phyloP scores from a whole-genome alignment of 2,797 vertebrate species.

The Harpagifer antarcticus region DNA sequence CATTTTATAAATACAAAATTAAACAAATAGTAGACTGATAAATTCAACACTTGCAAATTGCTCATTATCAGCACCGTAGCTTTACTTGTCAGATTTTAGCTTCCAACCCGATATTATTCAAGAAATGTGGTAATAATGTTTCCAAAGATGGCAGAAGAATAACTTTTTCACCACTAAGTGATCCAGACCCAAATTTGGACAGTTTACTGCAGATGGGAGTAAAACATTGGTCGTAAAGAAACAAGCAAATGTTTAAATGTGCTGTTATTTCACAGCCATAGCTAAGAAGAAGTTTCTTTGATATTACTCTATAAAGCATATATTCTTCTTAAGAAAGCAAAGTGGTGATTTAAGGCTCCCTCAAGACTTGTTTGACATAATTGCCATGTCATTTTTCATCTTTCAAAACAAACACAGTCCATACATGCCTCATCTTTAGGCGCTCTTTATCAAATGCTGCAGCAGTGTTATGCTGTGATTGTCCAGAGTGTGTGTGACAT shows the following conservation, averaged over 20 bases:
- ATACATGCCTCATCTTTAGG: not conserved
- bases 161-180: too few species aligned
- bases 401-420: constrained; percentile 19
- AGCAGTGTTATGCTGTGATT: constrained; percentile 11
- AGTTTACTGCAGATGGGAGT: not conserved
- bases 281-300: not conserved
- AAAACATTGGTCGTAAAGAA: not conserved
- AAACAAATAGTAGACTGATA: not conserved
- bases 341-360: not conserved
- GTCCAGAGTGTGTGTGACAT: constrained; percentile 48
- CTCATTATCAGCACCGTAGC: too few species aligned
- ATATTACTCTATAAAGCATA: not conserved
- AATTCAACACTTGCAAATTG: not conserved
- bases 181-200: too few species aligned
- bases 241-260: not conserved
- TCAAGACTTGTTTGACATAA: not conserved
- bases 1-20: too few species aligned
- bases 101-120: not conserved
- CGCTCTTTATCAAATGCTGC: constrained; percentile 32
- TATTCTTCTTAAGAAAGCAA: not conserved
- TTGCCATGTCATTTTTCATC: constrained; percentile 14
- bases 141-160: too few species aligned
- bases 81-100: not conserved
- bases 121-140: constrained; percentile 3
- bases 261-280: not conserved